phyloP scores from a whole-genome alignment of 2,113 vertebrate genomes.

The Xiphophorus maculatus region DNA sequence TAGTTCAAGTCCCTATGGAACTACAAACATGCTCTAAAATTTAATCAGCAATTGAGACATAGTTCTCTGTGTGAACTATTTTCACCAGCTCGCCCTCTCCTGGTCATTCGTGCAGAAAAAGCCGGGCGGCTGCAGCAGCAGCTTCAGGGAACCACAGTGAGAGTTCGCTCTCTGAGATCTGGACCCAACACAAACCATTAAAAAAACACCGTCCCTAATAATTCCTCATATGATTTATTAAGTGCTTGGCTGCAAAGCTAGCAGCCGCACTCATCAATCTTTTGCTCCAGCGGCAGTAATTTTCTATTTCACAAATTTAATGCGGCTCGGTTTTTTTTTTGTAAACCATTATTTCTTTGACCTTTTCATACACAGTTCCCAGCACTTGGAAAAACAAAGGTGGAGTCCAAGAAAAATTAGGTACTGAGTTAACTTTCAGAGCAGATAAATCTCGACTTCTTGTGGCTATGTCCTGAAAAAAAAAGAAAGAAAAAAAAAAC shows the following conservation, averaged over 20 bases:
- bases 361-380: constrained; percentile 77
- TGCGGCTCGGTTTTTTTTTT: constrained; percentile 69
- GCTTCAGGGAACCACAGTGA: constrained; percentile 61
- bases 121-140: constrained; percentile 16
- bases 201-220: constrained; percentile 75
- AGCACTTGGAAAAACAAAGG: constrained; percentile 81
- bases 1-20: neutral
- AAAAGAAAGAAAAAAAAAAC: constrained; percentile 13
- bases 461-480: constrained; percentile 49
- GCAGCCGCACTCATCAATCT: constrained; percentile 84
- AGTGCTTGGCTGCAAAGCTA: constrained; percentile 83
- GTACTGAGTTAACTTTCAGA: constrained; percentile 72
- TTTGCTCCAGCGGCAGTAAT: constrained; percentile 78
- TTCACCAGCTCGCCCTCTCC: neutral
- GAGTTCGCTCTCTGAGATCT: constrained; percentile 70
- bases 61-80: neutral
- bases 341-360: constrained; percentile 80
- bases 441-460: constrained; percentile 76
- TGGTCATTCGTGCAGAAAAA: neutral
- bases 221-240: constrained; percentile 87
- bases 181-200: constrained; percentile 67
- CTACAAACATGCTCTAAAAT: neutral
- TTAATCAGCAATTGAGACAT: neutral
- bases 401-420: constrained; percentile 81
- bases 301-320: constrained; percentile 85